A percentile compares a stretch with the other conserved stretches of the same genome.
These are phyloP conservation scores for Fregetta grallaria DNA, from an alignment of 2,113 vertebrate species.

Conservation along the genomic window DNA sequence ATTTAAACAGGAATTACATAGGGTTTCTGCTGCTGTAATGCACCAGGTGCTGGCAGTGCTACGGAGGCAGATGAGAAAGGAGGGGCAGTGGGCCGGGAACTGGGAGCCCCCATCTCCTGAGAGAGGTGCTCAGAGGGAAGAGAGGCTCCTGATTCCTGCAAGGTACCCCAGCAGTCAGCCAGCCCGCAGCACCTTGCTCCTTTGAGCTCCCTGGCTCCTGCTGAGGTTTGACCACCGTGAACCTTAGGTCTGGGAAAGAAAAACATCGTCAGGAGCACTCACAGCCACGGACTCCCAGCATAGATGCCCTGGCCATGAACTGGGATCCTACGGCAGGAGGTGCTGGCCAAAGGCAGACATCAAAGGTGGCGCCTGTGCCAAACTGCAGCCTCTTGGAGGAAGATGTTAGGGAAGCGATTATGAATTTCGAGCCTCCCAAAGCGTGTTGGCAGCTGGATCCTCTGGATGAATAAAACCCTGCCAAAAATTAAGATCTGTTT, in stretches of 20 bases:
- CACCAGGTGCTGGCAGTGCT: neutral
- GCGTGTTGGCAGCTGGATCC: neutral
- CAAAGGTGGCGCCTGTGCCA: neutral
- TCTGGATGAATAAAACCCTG: constrained; percentile 26
- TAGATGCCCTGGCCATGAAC: neutral
- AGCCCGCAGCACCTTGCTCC: neutral
- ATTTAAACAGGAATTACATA: neutral
- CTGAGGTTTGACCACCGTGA: neutral
- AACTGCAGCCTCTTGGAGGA: constrained; percentile 36
- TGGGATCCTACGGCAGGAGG: neutral
- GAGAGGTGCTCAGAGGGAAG: neutral
- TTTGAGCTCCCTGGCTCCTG: neutral
- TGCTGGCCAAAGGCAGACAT: neutral
- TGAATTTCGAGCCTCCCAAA: constrained; percentile 25
- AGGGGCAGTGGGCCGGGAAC: neutral
- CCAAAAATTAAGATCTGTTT: constrained; percentile 50
- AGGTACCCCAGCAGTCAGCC: neutral
- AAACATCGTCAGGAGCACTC: neutral
- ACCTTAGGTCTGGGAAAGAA: neutral
- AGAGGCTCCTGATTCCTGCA: neutral
- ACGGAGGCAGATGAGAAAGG: neutral
- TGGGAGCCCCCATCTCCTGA: neutral
- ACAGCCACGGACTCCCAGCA: neutral
- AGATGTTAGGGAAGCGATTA: constrained; percentile 9
- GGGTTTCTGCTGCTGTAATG: neutral